Percentiles rank a stretch among this genome's conserved stretches.
phyloP scores from a whole-genome alignment of 2,797 vertebrate species.

The Tamandua tetradactyla region DNA sequence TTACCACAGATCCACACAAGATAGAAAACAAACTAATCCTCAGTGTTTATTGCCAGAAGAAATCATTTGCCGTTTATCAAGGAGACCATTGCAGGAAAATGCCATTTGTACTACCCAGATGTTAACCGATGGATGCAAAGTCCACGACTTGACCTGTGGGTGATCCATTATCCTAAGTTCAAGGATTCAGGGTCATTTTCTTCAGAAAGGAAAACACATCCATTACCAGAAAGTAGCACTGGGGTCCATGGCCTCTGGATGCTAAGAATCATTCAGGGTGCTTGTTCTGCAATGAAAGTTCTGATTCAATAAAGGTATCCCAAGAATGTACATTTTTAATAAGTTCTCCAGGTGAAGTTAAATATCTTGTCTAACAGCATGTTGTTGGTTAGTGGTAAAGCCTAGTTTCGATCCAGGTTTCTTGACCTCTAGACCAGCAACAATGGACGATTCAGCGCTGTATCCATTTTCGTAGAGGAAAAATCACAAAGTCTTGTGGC shows the following conservation, averaged over 20 bases:
- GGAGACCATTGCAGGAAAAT: neutral
- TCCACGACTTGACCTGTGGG: neutral
- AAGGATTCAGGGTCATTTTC: neutral
- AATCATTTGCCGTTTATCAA: neutral
- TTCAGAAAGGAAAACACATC: neutral
- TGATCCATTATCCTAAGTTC: neutral
- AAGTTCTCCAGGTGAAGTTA: neutral
- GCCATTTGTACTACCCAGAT: neutral
- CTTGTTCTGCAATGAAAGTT: neutral
- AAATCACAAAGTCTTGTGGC: neutral
- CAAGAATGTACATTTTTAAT: neutral
- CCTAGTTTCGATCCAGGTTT: neutral
- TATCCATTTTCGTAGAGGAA: neutral
- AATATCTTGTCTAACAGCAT: neutral
- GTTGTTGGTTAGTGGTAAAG: neutral
- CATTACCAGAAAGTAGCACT: neutral
- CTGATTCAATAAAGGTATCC: neutral
- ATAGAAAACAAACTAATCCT: constrained; percentile 14
- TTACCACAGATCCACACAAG: neutral
- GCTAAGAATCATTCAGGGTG: neutral
- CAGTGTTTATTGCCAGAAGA: neutral
- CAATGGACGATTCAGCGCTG: neutral
- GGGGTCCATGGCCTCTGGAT: neutral
- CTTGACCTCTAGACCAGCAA: neutral
- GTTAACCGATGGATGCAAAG: neutral